Evolutionary conservation across 1,140 invertebrate genomes (phyloP), one percentile per base, ranked within the genome.

Genomic region (Diuraphis noxia): DNA sequence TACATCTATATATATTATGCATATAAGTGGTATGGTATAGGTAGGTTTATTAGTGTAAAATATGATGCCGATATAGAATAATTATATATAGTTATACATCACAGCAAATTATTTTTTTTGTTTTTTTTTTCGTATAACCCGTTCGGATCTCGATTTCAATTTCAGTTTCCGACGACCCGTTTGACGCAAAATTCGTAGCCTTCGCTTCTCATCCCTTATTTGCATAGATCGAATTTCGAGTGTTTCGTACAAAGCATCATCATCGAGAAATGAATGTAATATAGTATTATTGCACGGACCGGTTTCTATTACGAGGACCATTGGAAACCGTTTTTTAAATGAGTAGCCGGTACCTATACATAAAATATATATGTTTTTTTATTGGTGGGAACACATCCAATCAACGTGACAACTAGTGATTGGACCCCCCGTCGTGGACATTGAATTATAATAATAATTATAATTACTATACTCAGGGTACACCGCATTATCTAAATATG

Each of bases 391-490:
- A 89, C 41, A 43, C 30, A 23, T 89, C 63, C 63, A 89, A 89
- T 89, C 88, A 89, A 89, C 38, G 88, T 77, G 88, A 89, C 88
- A 77, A 89, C 88, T 43, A 63, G 86, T 63, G 49, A 63, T 88
- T 34, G 88, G 88, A 77, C 40, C 34, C 63, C 88, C 88, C 88
- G 88, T 77, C 17, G 63, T n/a, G 63, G 56, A 77, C 34, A 77
- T 77, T 89, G 63, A 89, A 89, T 89, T 89, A 77, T 36, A 77
- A 77, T 89, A 77, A 77, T 72, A 89, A 89, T 89, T 77, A 89
- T 89, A 43, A 77, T 89, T 89, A 89, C 38, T 63, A n/a, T n/a
- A 40, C 10, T 88, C 46, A 38, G 36, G 36, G 43, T 43, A 38
- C 25, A 88, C 49, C 3, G 34, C 77, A 23, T 21, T 38, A 36